Evolutionary conservation across 2,888 invertebrate genomes (phyloP).

Genomic region (Melanotus villosus): DNA sequence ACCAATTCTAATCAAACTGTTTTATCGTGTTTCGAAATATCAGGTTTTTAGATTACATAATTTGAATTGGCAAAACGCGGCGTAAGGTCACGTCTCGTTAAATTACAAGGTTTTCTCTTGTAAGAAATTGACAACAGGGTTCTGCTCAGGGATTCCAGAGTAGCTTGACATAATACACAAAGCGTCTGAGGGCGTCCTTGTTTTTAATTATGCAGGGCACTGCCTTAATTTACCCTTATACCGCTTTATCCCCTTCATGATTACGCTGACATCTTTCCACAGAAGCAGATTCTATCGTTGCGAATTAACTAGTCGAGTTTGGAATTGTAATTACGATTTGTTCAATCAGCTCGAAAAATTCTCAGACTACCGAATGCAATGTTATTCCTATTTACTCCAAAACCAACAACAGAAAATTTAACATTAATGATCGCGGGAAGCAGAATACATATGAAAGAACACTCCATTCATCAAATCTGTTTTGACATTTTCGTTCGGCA

Average conservation of each 20-base stretch:
- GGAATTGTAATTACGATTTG: conserved; percentile 9
- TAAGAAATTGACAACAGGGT: conserved; percentile 9
- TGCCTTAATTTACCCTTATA: conserved; percentile 25
- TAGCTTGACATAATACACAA: conserved; percentile 18
- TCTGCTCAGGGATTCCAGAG: conserved; percentile 9
- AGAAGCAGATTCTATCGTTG: conserved; percentile 13
- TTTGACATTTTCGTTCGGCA: conserved; percentile 14
- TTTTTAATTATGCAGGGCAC: conserved; percentile 25
- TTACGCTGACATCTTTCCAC: conserved; percentile 14
- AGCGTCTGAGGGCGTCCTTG: conserved; percentile 19
- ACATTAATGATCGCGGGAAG: not conserved
- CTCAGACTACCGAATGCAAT: not conserved
- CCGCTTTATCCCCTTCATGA: conserved; percentile 21
- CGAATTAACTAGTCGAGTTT: conserved; percentile 4
- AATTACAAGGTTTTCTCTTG: not conserved
- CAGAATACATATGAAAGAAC: not conserved
- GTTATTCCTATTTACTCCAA: not conserved
- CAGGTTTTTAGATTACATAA: too few relatives aligned
- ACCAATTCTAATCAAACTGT: too few relatives aligned
- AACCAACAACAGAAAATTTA: not conserved
- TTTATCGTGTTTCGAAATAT: too few relatives aligned
- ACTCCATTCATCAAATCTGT: conserved; percentile 11
- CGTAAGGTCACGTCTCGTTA: not conserved
- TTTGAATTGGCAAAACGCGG: not conserved
- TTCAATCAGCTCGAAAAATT: not conserved